A percentile compares a stretch with the other conserved stretches of the same genome.
Conservation (phyloP, 2,113 vertebrate species). For the Erythrocebus patas region DNA sequence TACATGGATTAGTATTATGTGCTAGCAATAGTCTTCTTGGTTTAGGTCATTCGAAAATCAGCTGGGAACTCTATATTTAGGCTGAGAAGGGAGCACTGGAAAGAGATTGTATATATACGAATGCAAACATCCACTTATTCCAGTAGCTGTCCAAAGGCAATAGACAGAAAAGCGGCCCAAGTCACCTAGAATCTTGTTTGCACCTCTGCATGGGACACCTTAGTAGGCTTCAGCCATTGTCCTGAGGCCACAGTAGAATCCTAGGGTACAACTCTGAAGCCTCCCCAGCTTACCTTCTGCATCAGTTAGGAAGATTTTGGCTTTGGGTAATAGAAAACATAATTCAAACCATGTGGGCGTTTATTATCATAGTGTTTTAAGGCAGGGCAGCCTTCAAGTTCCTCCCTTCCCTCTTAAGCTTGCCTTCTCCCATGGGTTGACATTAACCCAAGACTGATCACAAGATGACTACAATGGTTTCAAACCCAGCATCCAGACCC, state of each 20-base stretch:
- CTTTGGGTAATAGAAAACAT: background rate
- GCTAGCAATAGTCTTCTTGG: background rate
- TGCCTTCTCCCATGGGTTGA: background rate
- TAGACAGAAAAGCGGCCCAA: background rate
- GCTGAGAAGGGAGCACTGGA: background rate
- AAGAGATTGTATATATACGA: background rate
- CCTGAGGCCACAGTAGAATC: background rate
- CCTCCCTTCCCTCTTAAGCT: background rate
- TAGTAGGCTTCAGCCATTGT: background rate
- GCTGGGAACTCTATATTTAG: background rate
- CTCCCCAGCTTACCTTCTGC: background rate
- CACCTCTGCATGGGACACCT: background rate
- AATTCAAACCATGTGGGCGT: background rate
- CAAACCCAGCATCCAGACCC: background rate
- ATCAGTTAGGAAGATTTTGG: background rate
- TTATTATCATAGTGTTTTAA: background rate
- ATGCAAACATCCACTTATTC: background rate
- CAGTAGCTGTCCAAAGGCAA: background rate
- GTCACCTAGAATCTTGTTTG: background rate
- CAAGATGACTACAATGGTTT: background rate
- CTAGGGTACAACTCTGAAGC: background rate
- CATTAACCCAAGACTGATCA: background rate
- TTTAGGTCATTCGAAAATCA: background rate
- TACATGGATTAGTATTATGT: background rate
- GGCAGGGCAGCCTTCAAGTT: background rate